Base-by-base conservation (phyloP, 2,888 invertebrate genomes). In the Horisme vitalbata region DNA sequence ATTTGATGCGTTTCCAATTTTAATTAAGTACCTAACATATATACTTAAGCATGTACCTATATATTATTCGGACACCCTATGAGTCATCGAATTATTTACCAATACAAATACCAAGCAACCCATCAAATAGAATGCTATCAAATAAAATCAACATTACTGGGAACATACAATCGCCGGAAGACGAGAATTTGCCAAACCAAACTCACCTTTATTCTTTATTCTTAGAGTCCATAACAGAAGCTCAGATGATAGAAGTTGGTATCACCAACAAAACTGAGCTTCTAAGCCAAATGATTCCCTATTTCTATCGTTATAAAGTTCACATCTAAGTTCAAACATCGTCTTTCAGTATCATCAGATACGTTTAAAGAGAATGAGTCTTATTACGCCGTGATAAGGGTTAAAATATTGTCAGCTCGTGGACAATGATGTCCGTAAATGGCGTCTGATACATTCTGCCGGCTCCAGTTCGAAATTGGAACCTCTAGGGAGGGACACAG, bases 81-180 rank as follows among this genome's bases (percentile, higher is more conserved):
- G 23, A 21, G 37, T 45, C 32, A 6, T 3, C 13, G 26, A 39
- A 34, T 20, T 49, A 34, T 49, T 43, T 43, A 37, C 41, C 31
- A n/a, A n/a, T n/a, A n/a, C n/a, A n/a, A n/a, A n/a, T n/a, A n/a
- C n/a, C n/a, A 23, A 41, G 30, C 18, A 23, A 37, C 33, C 37
- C 39, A 39, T 52, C 38, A 41, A 45, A n/a, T 20, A 33, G 38
- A 46, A 50, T 47, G 47, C 41, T 36, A 51, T 45, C 45, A 56
- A 44, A 56, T 45, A 41, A 47, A 44, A 45, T 47, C 54, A 43
- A 45, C 51, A 51, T 24, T 52, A 52, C 55, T 18, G 31, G 35
- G 37, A 55, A 55, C 18, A 13, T 12, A 8, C 55, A 55, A 55
- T 49, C 28, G 46, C 38, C 52, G 52, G 55, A 52, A 49, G 55